Conservation (phyloP, 2,113 vertebrate species). For the western clawed frog (Xenopus tropicalis) region DNA sequence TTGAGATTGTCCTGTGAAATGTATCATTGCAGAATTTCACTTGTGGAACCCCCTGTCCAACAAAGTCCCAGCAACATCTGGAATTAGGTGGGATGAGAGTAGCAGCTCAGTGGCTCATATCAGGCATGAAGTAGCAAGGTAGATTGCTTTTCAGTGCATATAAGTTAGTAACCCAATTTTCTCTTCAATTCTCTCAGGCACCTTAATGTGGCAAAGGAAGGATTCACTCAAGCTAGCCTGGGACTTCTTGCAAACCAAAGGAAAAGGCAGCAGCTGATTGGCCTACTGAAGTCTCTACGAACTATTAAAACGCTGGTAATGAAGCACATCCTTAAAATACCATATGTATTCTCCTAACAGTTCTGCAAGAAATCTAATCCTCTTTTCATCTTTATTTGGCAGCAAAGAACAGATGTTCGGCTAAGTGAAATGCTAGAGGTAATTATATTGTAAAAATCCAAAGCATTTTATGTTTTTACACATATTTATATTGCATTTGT, state of each 20-base stretch:
- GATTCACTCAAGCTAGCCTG: constrained; percentile 93
- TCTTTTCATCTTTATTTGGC: constrained; percentile 61
- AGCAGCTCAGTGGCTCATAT: too few relatives aligned
- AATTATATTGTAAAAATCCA: constrained; percentile 29
- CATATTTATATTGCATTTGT: too few relatives aligned
- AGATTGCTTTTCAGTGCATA: too few relatives aligned
- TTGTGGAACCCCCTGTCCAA: too few relatives aligned
- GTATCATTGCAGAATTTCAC: too few relatives aligned
- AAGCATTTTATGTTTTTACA: too few relatives aligned
- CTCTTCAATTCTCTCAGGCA: constrained; percentile 66
- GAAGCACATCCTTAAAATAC: background rate
- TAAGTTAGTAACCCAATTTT: background rate
- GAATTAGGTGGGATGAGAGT: too few relatives aligned
- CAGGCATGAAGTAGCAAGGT: too few relatives aligned
- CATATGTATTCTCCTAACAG: too few relatives aligned
- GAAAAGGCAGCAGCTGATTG: constrained; percentile 87
- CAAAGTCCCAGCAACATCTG: too few relatives aligned
- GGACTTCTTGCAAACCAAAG: constrained; percentile 93
- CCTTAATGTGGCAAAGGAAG: constrained; percentile 85
- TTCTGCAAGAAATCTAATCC: background rate
- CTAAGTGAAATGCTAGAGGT: constrained; percentile 99
- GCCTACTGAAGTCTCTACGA: constrained; percentile 90
- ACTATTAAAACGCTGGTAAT: constrained; percentile 97
- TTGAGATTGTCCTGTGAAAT: too few relatives aligned
- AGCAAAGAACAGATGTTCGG: constrained; percentile 98